Conservation (phyloP, 2,797 vertebrate species). For the Pseudochaenichthys georgianus region DNA sequence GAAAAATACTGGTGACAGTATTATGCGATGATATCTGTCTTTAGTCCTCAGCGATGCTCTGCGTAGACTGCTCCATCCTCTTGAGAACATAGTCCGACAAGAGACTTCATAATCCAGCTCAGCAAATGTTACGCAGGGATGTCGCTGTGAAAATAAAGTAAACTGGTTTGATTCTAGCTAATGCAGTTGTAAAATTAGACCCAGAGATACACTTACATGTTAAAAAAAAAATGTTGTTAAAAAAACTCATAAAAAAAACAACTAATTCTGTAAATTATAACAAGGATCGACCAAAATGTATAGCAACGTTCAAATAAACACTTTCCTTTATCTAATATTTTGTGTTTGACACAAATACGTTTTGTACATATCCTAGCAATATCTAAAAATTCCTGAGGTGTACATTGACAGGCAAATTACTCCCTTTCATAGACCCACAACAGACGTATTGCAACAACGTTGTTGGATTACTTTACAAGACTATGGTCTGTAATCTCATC, state of each 20-base stretch:
- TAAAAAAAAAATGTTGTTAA: neutral
- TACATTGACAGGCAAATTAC: conserved; percentile 53
- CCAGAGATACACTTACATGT: neutral
- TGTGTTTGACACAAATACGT: conserved; percentile 35
- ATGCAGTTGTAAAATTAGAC: neutral
- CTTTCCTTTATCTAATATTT: conserved; percentile 39
- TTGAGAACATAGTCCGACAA: conserved; percentile 80
- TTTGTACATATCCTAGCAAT: conserved; percentile 5
- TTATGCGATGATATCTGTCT: conserved; percentile 70
- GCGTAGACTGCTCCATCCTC: conserved; percentile 74
- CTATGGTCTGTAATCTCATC: conserved; percentile 17
- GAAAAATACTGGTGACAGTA: conserved; percentile 67
- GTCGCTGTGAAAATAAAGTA: conserved; percentile 71
- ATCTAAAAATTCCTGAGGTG: conserved; percentile 39
- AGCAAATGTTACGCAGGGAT: conserved; percentile 70
- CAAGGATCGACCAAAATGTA: neutral
- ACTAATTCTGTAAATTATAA: neutral
- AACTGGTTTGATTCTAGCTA: conserved; percentile 16
- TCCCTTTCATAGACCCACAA: conserved; percentile 57
- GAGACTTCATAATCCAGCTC: conserved; percentile 80
- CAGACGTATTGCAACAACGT: conserved; percentile 33
- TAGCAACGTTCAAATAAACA: neutral
- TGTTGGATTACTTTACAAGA: conserved; percentile 19
- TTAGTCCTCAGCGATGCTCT: conserved; percentile 77
- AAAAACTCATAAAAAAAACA: neutral